A percentile compares a stretch with the other conserved stretches of the same genome.
phyloP scores from a whole-genome alignment of 2,888 invertebrate genomes.

The Monochamus alternatus region DNA sequence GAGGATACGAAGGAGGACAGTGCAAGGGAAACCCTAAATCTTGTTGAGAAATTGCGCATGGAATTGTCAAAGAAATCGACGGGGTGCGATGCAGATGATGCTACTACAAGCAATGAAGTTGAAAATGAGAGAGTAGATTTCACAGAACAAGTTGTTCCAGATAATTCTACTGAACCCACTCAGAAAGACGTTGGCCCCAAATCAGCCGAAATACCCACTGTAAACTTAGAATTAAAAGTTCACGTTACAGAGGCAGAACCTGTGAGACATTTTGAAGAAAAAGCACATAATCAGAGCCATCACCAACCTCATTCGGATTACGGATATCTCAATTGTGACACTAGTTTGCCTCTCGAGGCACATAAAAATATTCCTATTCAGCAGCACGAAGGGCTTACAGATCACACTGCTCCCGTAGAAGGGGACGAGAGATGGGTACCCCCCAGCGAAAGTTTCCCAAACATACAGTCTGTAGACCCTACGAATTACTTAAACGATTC shows the following conservation, averaged over 20 bases:
- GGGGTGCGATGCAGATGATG: constrained; percentile 66
- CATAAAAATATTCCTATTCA: constrained; percentile 58
- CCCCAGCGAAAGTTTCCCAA: constrained; percentile 70
- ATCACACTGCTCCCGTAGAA: constrained; percentile 68
- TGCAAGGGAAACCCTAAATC: constrained; percentile 86
- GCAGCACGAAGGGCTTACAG: constrained; percentile 65
- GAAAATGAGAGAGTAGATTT: constrained; percentile 66
- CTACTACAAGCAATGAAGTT: constrained; percentile 66
- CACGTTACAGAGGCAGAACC: constrained; percentile 52
- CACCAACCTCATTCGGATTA: constrained; percentile 45
- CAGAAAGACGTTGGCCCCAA: constrained; percentile 37
- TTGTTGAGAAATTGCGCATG: constrained; percentile 88
- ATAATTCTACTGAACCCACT: constrained; percentile 54
- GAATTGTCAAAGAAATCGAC: constrained; percentile 80
- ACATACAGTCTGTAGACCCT: constrained; percentile 54
- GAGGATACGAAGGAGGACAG: constrained; percentile 89
- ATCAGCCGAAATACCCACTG: constrained; percentile 51
- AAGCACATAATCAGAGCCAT: constrained; percentile 32
- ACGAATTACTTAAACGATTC: constrained; percentile 51
- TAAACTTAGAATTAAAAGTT: constrained; percentile 60
- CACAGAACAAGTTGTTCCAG: constrained; percentile 65
- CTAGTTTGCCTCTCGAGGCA: constrained; percentile 68
- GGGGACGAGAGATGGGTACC: constrained; percentile 79
- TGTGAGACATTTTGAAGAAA: constrained; percentile 45
- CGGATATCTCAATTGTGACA: constrained; percentile 59